These are phyloP conservation scores for Molorchus minor DNA, from an alignment of 2,888 invertebrate genomes.

Conservation along the genomic window DNA sequence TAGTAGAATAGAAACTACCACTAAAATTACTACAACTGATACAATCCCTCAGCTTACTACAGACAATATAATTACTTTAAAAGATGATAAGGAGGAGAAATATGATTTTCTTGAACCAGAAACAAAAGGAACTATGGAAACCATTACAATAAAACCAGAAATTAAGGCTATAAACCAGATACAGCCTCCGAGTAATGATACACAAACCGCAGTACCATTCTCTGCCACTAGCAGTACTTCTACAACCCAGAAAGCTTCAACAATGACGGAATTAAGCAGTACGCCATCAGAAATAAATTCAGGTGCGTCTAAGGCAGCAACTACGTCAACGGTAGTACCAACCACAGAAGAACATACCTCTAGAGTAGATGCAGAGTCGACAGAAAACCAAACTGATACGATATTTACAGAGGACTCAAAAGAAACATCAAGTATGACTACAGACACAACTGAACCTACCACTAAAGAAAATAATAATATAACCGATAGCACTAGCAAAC, in stretches of 20 bases:
- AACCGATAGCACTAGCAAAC: conserved; percentile 10
- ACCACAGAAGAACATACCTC: conserved; percentile 15
- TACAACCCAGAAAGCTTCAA: not conserved
- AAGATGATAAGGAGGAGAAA: conserved; percentile 11
- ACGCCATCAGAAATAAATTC: not conserved
- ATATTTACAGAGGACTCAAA: too few species aligned
- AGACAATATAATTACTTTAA: not conserved
- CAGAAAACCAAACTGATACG: not conserved
- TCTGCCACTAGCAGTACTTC: not conserved
- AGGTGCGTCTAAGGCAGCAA: conserved; percentile 21
- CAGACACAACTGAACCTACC: conserved; percentile 32
- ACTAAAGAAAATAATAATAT: conserved; percentile 24
- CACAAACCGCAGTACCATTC: conserved; percentile 44
- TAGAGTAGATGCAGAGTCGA: not conserved
- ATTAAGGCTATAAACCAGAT: conserved; percentile 47
- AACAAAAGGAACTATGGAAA: conserved; percentile 35
- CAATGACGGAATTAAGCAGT: not conserved
- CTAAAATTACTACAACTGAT: not conserved
- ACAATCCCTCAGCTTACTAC: not conserved
- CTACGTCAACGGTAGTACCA: conserved; percentile 24
- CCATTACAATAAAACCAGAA: conserved; percentile 36
- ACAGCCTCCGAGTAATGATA: conserved; percentile 54
- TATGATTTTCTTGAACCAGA: conserved; percentile 6
- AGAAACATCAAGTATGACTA: conserved; percentile 23
- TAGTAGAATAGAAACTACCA: conserved; percentile 1